Evolutionary conservation across 1,140 invertebrate genomes (phyloP).

Genomic region (Philopotamus ludificatus): DNA sequence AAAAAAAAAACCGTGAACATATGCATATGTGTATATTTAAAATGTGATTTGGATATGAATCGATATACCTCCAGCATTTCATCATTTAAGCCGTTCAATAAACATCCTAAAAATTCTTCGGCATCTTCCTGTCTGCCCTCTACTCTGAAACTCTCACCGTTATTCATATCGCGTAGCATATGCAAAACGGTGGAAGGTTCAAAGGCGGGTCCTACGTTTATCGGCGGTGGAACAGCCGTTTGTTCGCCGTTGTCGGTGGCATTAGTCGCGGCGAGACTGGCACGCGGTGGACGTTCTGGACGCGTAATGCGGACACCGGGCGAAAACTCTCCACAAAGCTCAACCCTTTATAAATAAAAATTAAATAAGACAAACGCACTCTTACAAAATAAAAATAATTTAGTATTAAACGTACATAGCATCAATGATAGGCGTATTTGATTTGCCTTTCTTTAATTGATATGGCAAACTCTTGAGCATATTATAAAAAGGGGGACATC

Average conservation of each 20-base stretch:
- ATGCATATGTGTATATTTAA: no score
- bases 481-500: constrained; percentile 92
- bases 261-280: constrained; percentile 50
- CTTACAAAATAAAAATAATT: constrained; percentile 38
- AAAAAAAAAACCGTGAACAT: not conserved
- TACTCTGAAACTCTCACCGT: constrained; percentile 54
- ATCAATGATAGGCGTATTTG: constrained; percentile 87
- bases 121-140: constrained; percentile 92
- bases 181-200: constrained; percentile 80
- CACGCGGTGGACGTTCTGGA: constrained; percentile 45
- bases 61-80: constrained; percentile 83
- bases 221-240: constrained; percentile 12
- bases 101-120: constrained; percentile 89
- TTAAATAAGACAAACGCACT: constrained; percentile 26
- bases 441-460: constrained; percentile 60
- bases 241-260: constrained; percentile 38
- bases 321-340: constrained; percentile 68
- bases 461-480: constrained; percentile 72
- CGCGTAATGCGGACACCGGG: constrained; percentile 53
- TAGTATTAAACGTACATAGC: constrained; percentile 71
- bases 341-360: constrained; percentile 49
- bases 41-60: not conserved
- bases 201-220: constrained; percentile 59
- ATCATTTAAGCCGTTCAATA: constrained; percentile 92
- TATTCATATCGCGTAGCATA: constrained; percentile 62